Evolutionary conservation across 2,113 vertebrate species (phyloP).

Genomic region (Macaca fascicularis): DNA sequence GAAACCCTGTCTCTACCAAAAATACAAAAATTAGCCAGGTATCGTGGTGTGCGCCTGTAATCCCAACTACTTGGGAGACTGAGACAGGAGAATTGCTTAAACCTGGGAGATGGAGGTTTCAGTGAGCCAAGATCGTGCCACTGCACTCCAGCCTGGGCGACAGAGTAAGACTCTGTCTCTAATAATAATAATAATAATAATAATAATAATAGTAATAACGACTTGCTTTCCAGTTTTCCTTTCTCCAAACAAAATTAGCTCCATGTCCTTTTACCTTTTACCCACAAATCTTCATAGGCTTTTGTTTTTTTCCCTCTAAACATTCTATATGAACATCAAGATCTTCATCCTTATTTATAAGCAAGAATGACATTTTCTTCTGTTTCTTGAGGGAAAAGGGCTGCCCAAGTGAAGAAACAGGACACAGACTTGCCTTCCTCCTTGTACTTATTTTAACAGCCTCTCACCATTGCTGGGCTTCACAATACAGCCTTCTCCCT

Average conservation of each 20-base stretch:
- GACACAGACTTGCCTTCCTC: neutral
- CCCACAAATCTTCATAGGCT: neutral
- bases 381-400: neutral
- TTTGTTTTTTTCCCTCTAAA: neutral
- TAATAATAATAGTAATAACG: no score
- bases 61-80: no score
- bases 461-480: neutral
- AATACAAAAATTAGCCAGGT: no score
- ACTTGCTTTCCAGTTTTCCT: neutral
- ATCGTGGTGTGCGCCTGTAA: no score
- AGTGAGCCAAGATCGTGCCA: no score
- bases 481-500: neutral
- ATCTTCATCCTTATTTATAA: neutral
- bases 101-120: no score
- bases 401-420: neutral
- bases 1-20: no score
- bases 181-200: no score
- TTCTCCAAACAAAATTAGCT: conserved; percentile 7
- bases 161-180: no score
- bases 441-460: neutral
- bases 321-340: neutral
- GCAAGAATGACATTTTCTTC: neutral
- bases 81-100: no score
- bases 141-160: no score
- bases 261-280: neutral